Conservation (phyloP, 2,797 vertebrate genomes). For the Spheniscus humboldti region DNA sequence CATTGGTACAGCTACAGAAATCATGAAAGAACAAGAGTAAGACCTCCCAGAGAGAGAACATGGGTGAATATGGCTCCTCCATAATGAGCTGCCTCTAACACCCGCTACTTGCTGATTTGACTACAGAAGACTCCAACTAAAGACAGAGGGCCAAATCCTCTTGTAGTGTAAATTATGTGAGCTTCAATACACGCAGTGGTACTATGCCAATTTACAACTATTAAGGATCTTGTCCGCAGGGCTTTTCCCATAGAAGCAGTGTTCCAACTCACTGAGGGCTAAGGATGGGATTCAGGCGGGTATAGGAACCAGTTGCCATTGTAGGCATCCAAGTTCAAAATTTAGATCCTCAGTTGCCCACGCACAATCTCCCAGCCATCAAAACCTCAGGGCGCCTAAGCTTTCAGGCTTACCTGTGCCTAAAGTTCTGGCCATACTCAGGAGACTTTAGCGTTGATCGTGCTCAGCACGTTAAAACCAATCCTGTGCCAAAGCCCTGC, state of each 20-base stretch:
- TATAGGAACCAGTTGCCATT: background rate
- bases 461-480: background rate
- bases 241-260: background rate
- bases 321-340: background rate
- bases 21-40: background rate
- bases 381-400: background rate
- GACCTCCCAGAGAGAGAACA: background rate
- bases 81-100: background rate
- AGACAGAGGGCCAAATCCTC: background rate
- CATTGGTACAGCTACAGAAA: background rate
- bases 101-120: background rate
- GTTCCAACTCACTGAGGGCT: background rate
- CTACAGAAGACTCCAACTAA: background rate
- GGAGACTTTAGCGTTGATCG: background rate
- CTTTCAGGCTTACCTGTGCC: background rate
- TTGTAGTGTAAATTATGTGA: background rate
- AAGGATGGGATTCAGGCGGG: background rate
- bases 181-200: background rate
- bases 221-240: background rate
- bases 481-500: background rate
- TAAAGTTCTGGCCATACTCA: background rate
- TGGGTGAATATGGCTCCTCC: background rate
- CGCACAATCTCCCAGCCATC: background rate
- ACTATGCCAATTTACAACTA: background rate
- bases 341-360: background rate